phyloP scores from a whole-genome alignment of 1,140 invertebrate genomes.

The Cydia pomonella region DNA sequence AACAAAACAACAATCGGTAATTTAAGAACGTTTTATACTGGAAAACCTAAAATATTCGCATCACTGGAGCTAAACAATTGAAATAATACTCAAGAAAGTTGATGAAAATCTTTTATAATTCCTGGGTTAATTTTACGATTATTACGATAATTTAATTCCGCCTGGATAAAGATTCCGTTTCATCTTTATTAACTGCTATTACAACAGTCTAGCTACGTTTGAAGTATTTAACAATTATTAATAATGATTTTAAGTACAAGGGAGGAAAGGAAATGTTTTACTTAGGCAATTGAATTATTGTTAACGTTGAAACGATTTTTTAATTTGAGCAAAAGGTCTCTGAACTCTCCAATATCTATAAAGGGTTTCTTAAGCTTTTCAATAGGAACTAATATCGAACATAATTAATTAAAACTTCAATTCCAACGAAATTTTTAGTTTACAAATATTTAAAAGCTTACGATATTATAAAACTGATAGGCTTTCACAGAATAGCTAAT shows the following conservation, averaged over 20 bases:
- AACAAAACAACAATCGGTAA: no score
- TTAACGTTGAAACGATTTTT: not conserved
- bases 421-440: no score
- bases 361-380: no score
- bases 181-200: conserved; percentile 28
- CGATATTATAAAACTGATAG: no score
- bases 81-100: not conserved
- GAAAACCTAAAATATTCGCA: not conserved
- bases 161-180: not conserved
- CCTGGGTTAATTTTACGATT: conserved; percentile 19
- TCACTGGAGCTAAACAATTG: not conserved
- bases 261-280: not conserved
- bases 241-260: not conserved
- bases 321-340: not conserved
- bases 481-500: no score
- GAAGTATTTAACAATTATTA: conserved; percentile 19
- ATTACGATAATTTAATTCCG: not conserved
- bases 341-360: not conserved
- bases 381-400: no score
- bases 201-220: conserved; percentile 16
- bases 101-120: not conserved
- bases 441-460: no score
- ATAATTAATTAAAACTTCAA: no score
- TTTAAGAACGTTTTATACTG: not conserved
- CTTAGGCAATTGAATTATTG: not conserved